Conservation (phyloP, 2,113 vertebrate genomes). For the Clarias magur region DNA sequence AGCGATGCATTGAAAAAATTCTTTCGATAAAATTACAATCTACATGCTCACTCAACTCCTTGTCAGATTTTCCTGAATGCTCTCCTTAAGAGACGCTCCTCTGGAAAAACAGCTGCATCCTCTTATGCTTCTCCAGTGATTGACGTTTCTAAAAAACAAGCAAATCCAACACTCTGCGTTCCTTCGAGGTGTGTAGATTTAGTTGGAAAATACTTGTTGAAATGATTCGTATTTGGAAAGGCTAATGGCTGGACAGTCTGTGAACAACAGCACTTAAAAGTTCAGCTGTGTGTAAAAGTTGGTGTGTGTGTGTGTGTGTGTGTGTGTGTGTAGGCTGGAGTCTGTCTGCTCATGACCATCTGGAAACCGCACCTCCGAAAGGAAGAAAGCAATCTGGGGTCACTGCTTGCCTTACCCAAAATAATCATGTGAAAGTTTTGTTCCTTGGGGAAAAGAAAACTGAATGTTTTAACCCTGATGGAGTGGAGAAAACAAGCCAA, state of each 20-base stretch:
- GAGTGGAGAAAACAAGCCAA: neutral
- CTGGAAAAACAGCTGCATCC: constrained; percentile 32
- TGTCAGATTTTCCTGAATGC: neutral
- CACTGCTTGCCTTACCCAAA: constrained; percentile 24
- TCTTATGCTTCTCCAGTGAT: constrained; percentile 15
- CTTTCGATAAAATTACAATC: neutral
- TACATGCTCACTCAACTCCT: neutral
- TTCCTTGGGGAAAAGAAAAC: constrained; percentile 4
- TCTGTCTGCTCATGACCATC: neutral
- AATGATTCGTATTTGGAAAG: neutral
- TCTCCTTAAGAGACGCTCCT: neutral
- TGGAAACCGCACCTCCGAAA: constrained; percentile 37
- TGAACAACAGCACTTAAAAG: neutral
- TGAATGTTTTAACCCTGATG: constrained; percentile 6
- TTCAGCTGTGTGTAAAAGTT: neutral
- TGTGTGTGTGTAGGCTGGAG: constrained; percentile 17
- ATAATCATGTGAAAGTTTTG: constrained; percentile 35
- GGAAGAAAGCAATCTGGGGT: constrained; percentile 16
- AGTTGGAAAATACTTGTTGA: neutral
- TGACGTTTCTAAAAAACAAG: neutral
- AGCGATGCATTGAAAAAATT: neutral
- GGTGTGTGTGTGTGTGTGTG: neutral
- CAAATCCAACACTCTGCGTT: constrained; percentile 3
- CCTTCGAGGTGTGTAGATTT: neutral
- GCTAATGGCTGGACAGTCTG: neutral